Conservation (phyloP, 2,797 vertebrate species). For the Micrastur ruficollis region DNA sequence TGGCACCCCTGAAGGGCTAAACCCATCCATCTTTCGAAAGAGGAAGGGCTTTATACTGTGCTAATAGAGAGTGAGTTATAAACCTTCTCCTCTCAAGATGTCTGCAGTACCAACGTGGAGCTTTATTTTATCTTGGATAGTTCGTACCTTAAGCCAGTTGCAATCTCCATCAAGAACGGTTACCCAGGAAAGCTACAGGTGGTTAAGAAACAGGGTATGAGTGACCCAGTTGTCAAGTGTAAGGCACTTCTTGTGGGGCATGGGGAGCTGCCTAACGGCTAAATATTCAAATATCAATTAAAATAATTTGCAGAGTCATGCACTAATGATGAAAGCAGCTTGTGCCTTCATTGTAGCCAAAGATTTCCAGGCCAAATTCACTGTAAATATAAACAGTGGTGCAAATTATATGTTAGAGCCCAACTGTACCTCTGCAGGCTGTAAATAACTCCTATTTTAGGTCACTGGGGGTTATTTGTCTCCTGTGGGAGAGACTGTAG, state of each 20-base stretch:
- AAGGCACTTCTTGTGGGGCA: neutral
- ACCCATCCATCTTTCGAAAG: neutral
- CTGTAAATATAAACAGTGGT: neutral
- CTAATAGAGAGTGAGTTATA: neutral
- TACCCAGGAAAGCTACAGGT: neutral
- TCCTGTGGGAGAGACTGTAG: constrained; percentile 27
- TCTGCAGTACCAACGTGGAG: rapidly evolving
- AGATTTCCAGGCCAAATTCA: constrained; percentile 14
- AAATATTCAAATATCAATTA: neutral
- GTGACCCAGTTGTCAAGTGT: neutral
- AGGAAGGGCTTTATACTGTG: neutral
- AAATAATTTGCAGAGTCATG: neutral
- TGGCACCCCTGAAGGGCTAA: neutral
- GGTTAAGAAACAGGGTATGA: neutral
- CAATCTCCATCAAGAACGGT: neutral
- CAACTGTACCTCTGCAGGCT: constrained; percentile 11
- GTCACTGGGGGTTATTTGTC: constrained; percentile 25
- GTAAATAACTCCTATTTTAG: constrained; percentile 54
- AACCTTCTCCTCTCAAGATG: neutral
- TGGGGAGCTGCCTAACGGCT: neutral
- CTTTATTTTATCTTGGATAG: neutral
- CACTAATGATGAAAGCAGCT: neutral
- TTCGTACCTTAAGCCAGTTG: neutral
- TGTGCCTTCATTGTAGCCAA: neutral
- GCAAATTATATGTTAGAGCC: constrained; percentile 27